Evolutionary conservation across 2,113 vertebrate species (phyloP).

Genomic region (Bubo scandiacus): DNA sequence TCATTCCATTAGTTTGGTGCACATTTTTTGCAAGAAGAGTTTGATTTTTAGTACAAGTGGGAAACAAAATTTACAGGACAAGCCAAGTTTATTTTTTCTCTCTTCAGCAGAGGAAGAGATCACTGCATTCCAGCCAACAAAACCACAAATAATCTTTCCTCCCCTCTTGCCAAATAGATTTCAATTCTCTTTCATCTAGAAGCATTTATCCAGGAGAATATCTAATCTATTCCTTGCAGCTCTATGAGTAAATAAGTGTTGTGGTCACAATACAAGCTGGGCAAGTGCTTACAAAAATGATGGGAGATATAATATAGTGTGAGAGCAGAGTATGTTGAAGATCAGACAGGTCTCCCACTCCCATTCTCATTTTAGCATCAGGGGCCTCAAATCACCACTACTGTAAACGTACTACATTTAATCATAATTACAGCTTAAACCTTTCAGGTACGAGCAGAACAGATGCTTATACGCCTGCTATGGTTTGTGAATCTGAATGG

Average conservation of each 20-base stretch:
- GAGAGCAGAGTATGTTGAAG: background rate
- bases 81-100: background rate
- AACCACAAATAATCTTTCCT: background rate
- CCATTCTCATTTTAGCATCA: background rate
- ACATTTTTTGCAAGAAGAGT: slow-evolving; percentile 1
- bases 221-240: background rate
- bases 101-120: background rate
- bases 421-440: background rate
- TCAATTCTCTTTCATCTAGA: background rate
- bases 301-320: background rate
- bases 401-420: background rate
- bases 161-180: background rate
- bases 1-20: slow-evolving; percentile 33
- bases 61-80: slow-evolving; percentile 22
- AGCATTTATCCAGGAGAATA: background rate
- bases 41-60: background rate
- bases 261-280: background rate
- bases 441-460: background rate
- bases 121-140: background rate
- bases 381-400: background rate
- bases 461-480: background rate
- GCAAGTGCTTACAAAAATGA: background rate
- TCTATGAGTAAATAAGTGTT: background rate
- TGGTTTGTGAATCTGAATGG: background rate
- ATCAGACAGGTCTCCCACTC: background rate